Evolutionary conservation across 2,888 invertebrate genomes (phyloP), one percentile per base, ranked within the genome.

Genomic region (Drosophila hamatofila): DNA sequence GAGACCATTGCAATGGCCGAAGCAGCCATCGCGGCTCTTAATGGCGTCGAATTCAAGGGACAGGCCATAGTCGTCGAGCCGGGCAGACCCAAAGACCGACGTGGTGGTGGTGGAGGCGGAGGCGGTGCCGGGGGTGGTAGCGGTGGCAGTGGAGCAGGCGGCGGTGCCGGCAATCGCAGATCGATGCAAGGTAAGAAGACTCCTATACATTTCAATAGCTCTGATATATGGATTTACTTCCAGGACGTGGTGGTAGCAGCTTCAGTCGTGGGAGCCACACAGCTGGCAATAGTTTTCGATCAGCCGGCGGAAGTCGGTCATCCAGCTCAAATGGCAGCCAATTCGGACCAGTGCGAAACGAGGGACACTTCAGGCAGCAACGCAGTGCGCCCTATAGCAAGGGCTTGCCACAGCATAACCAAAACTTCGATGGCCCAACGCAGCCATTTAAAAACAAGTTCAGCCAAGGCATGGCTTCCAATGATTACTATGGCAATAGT

Each of bases 21-120:
- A 51, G 95, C 95, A 63, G 97, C 98, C 0, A 97, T 97, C 81
- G 94, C 95, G 75, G 96, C 95, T 35, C 93, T 98, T 35, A 96
- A 98, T 92, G 97, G 97, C 84, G 94, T 95, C 1, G 95, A 95
- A 55, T 97, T 98, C 92, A 97, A 97, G 93, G 97, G 97, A 27
- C 95, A 95, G 58, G 95, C 95, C 71, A 97, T 98, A 82, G 96
- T 96, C 69, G 98, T 98, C 5, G 97, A 98, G 92, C 95, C 96
- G 78, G 96, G 96, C 2, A 94, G 96, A 46, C 96, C 96, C 57
- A 96, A 96, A 92, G 96, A 96, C 70, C 94, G 94, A 25, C 79
- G 81, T 41, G 72, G 94, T 41, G 93, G 94, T 68, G 35, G 81
- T 41, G 94, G 94, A 23, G 44, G 14, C 2, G 48, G 48, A 0